Evolutionary conservation across 2,888 invertebrate genomes (phyloP).

Genomic region (Allacma fusca): DNA sequence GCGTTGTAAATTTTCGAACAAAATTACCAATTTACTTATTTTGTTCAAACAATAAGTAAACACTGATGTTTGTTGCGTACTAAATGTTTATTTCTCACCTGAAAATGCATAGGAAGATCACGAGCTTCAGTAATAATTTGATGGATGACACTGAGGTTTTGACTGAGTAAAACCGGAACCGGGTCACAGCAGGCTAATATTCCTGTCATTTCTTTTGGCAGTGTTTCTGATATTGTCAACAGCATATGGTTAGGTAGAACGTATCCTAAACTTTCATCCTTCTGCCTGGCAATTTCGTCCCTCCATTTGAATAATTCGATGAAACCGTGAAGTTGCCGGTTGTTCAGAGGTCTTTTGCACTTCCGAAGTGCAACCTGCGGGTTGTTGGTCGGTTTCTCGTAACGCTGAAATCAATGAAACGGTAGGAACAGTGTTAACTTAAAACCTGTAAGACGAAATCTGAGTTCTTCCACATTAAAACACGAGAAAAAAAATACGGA

Average conservation of each 20-base stretch:
- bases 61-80: too few relatives aligned
- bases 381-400: constrained; percentile 73
- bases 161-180: constrained; percentile 79
- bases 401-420: constrained; percentile 69
- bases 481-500: too few relatives aligned
- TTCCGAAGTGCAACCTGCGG: constrained; percentile 64
- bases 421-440: neutral
- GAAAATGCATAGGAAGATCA: constrained; percentile 72
- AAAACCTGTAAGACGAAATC: too few relatives aligned
- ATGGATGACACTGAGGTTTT: constrained; percentile 68
- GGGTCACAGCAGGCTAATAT: constrained; percentile 93
- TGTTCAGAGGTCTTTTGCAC: constrained; percentile 82
- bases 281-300: constrained; percentile 79
- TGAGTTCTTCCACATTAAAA: too few relatives aligned
- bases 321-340: constrained; percentile 83
- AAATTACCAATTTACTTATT: too few relatives aligned
- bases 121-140: constrained; percentile 76
- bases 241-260: constrained; percentile 97
- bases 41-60: too few relatives aligned
- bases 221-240: constrained; percentile 82
- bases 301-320: constrained; percentile 86
- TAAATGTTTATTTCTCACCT: constrained; percentile 26
- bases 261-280: constrained; percentile 93
- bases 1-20: too few relatives aligned
- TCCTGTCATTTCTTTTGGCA: constrained; percentile 92